A percentile compares a stretch with the other conserved stretches of the same genome.
Evolutionary conservation across 1,140 invertebrate species (phyloP).

Genomic region (Phthorimaea operculella): DNA sequence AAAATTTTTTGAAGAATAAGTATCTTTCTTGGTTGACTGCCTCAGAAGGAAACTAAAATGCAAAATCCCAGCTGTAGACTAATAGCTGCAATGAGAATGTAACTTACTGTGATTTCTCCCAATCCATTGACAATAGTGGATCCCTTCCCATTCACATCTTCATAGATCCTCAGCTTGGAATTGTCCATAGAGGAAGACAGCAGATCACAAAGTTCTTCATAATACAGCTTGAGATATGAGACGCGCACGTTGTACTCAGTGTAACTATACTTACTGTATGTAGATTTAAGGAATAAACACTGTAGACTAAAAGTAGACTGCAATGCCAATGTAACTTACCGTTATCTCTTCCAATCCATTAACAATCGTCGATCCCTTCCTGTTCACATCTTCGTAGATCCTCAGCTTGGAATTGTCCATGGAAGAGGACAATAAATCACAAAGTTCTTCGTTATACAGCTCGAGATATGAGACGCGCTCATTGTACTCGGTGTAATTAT

Average conservation of each 20-base stretch:
- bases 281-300: too few relatives aligned
- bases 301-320: too few relatives aligned
- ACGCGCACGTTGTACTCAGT: slow-evolving; percentile 91
- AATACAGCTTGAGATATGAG: slow-evolving; percentile 96
- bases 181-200: slow-evolving; percentile 77
- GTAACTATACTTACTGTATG: too few relatives aligned
- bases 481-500: slow-evolving; percentile 85
- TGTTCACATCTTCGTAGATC: slow-evolving; percentile 80
- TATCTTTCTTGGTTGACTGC: too few relatives aligned
- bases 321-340: too few relatives aligned
- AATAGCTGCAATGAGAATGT: too few relatives aligned
- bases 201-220: slow-evolving; percentile 96
- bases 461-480: slow-evolving; percentile 95
- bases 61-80: too few relatives aligned
- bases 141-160: slow-evolving; percentile 84
- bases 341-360: slow-evolving; percentile 93
- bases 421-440: slow-evolving; percentile 80
- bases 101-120: slow-evolving; percentile 82
- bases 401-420: slow-evolving; percentile 85
- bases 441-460: slow-evolving; percentile 97
- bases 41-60: too few relatives aligned
- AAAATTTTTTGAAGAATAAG: too few relatives aligned
- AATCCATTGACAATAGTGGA: slow-evolving; percentile 93
- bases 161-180: slow-evolving; percentile 83
- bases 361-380: slow-evolving; percentile 92